These are phyloP conservation scores for Pachypeltis micranthus DNA, from an alignment of 1,140 invertebrate genomes.

Conservation along the genomic window DNA sequence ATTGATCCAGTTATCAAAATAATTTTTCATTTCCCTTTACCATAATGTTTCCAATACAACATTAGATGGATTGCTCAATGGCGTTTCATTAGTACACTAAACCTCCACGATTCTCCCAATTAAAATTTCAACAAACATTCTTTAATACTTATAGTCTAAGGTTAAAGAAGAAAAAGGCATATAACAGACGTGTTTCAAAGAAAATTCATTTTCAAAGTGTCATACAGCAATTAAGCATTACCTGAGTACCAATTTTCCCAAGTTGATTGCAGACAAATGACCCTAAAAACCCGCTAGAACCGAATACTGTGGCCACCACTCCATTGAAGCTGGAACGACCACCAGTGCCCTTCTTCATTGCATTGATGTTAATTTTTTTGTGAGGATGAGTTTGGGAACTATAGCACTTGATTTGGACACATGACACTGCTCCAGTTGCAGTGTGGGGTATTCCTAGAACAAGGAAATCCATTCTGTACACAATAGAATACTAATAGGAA, in stretches of 20 bases:
- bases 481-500: too few relatives aligned
- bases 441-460: too few relatives aligned
- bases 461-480: too few relatives aligned
- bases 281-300: conserved; percentile 78
- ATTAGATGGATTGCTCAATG: too few relatives aligned
- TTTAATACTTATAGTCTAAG: too few relatives aligned
- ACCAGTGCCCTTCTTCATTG: conserved; percentile 74
- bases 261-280: conserved; percentile 73
- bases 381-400: too few relatives aligned
- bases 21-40: conserved; percentile 55
- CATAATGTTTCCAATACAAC: conserved; percentile 78
- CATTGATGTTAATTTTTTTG: conserved; percentile 14
- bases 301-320: conserved; percentile 93
- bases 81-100: conserved; percentile 95
- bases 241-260: conserved; percentile 76
- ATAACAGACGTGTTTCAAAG: conserved; percentile 86
- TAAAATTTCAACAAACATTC: conserved; percentile 75
- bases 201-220: conserved; percentile 73
- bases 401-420: too few relatives aligned
- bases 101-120: conserved; percentile 79
- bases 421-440: too few relatives aligned
- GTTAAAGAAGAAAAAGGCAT: conserved; percentile 72
- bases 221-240: too few relatives aligned
- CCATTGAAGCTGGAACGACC: conserved; percentile 94
- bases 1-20: conserved; percentile 63